Conservation (phyloP, 2,888 invertebrate species). For the Torymus auratus region DNA sequence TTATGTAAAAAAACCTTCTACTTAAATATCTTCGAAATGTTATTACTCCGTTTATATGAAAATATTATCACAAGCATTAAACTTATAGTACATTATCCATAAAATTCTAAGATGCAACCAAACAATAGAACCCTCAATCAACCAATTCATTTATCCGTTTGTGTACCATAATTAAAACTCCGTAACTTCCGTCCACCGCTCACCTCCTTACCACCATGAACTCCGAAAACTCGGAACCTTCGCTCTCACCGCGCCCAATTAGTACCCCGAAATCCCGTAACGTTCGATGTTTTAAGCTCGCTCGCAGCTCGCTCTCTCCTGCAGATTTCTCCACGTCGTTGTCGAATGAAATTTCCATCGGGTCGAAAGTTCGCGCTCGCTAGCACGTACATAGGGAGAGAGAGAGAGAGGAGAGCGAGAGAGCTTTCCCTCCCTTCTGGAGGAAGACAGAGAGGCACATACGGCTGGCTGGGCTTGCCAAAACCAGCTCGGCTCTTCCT, state of each 20-base stretch:
- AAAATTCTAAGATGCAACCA: too few relatives aligned
- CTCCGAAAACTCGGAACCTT: too few relatives aligned
- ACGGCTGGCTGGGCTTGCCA: constrained; percentile 70
- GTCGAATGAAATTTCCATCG: constrained; percentile 61
- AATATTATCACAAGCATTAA: too few relatives aligned
- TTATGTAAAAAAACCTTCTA: too few relatives aligned
- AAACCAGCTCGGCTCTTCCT: constrained; percentile 67
- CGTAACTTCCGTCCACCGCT: too few relatives aligned
- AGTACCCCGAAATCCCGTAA: not conserved
- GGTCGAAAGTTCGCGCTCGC: constrained; percentile 65
- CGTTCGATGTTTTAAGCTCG: constrained; percentile 5
- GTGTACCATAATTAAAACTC: too few relatives aligned
- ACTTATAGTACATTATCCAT: too few relatives aligned
- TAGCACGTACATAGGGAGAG: constrained; percentile 53
- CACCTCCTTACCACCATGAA: too few relatives aligned
- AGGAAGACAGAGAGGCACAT: not conserved
- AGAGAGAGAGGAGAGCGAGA: constrained; percentile 1
- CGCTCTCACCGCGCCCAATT: not conserved
- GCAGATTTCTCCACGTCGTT: constrained; percentile 18
- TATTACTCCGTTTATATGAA: too few relatives aligned
- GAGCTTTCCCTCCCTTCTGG: not conserved
- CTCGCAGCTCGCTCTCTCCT: constrained; percentile 47
- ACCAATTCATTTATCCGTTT: too few relatives aligned
- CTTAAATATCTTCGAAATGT: too few relatives aligned
- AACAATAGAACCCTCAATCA: too few relatives aligned